phyloP scores from a whole-genome alignment of 2,888 invertebrate species.

The Microctonus aethiopoides region DNA sequence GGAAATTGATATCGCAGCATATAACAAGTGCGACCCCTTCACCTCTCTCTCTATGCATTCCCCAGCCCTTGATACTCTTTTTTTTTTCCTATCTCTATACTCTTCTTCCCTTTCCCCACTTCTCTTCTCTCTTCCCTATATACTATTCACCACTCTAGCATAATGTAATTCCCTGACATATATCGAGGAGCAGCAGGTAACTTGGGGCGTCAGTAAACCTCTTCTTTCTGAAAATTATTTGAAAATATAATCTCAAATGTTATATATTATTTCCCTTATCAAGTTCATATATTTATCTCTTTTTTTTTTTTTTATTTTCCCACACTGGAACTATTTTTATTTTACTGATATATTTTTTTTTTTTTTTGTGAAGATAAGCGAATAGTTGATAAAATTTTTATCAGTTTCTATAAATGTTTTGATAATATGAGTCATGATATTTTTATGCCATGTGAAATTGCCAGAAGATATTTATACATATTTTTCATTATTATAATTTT shows the following conservation, averaged over 20 bases:
- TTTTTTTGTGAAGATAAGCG: no score
- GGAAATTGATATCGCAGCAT: slow-evolving; percentile 44
- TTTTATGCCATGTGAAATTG: neutral
- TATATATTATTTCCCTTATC: neutral
- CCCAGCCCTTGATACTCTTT: slow-evolving; percentile 17
- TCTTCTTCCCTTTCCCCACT: neutral
- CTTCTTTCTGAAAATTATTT: slow-evolving; percentile 8
- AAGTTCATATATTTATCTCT: no score
- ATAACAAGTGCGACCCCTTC: slow-evolving; percentile 54
- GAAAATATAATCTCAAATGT: neutral
- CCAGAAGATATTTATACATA: neutral
- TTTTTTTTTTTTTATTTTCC: no score
- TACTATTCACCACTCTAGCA: slow-evolving; percentile 30
- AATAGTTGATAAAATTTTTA: no score
- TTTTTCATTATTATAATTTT: neutral
- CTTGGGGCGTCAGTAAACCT: slow-evolving; percentile 28
- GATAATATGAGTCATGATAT: no score
- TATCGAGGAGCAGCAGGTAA: slow-evolving; percentile 31
- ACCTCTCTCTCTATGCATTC: slow-evolving; percentile 24
- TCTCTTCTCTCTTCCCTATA: slow-evolving; percentile 2
- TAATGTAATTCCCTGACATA: slow-evolving; percentile 25
- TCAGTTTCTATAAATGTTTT: no score
- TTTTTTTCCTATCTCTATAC: neutral
- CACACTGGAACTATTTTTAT: no score
- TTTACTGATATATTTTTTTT: no score